A percentile compares a stretch with the other conserved stretches of the same genome.
Evolutionary conservation across 35 echinoderm and acorn worm genomes (phyloP).

Genomic region (Nesometra sesokonis): DNA sequence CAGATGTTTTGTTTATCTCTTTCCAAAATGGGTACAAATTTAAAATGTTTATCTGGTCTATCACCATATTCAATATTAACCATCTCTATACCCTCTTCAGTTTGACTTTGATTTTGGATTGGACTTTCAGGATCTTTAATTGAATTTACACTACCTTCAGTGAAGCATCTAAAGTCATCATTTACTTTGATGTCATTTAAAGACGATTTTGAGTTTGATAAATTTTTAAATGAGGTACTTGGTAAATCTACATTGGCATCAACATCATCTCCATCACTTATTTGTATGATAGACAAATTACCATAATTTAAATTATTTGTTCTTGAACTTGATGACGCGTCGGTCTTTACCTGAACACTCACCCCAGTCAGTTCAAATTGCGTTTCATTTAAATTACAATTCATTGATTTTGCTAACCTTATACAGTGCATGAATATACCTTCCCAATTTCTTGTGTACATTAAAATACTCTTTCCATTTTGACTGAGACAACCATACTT

Average conservation of each 20-base stretch:
- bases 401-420: constrained; percentile 4
- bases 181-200: too few relatives aligned
- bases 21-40: constrained; percentile 10
- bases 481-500: not conserved
- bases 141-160: too few relatives aligned
- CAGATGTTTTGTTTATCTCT: not conserved
- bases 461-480: not conserved
- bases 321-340: too few relatives aligned
- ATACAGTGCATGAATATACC: constrained; percentile 8
- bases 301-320: too few relatives aligned
- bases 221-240: too few relatives aligned
- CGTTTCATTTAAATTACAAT: not conserved
- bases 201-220: too few relatives aligned
- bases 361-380: constrained; percentile 17
- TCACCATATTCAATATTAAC: constrained; percentile 12
- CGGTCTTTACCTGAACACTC: not conserved
- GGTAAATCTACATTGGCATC: too few relatives aligned
- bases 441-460: constrained; percentile 2
- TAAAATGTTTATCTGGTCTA: constrained; percentile 26
- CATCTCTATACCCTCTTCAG: not conserved
- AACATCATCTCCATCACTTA: too few relatives aligned
- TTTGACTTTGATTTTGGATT: not conserved
- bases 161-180: too few relatives aligned
- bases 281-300: too few relatives aligned
- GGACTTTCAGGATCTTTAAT: too few relatives aligned